These are phyloP conservation scores for Gallirallus australis DNA, from an alignment of 2,797 vertebrate species.

Conservation along the genomic window DNA sequence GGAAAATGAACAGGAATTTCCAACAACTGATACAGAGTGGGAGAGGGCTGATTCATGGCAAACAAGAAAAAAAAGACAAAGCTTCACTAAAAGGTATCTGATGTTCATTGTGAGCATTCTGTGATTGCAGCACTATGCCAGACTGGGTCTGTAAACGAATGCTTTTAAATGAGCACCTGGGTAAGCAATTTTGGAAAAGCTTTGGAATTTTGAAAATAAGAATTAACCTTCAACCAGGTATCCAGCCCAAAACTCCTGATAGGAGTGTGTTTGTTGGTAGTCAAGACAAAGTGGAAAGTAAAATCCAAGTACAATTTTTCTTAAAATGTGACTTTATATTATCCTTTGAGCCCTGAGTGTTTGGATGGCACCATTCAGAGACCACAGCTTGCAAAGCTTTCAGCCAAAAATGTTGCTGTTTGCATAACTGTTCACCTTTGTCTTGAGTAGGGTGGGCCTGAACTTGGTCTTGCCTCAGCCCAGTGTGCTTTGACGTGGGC, in stretches of 20 bases:
- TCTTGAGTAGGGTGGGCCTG: not conserved
- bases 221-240: not conserved
- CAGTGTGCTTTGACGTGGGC: not conserved
- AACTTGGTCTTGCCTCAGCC: not conserved
- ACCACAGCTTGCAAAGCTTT: not conserved
- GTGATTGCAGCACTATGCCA: not conserved
- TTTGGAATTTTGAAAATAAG: not conserved
- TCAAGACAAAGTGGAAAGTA: not conserved
- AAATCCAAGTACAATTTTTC: not conserved
- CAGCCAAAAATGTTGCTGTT: not conserved
- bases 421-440: not conserved
- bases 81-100: slow-evolving; percentile 63
- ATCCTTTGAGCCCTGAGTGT: not conserved
- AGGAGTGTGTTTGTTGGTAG: not conserved
- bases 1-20: not conserved
- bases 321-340: not conserved
- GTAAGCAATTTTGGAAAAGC: not conserved
- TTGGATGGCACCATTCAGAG: not conserved
- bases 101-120: not conserved
- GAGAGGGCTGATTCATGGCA: not conserved
- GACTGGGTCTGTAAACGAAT: not conserved
- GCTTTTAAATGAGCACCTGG: not conserved
- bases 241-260: not conserved
- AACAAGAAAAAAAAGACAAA: not conserved
- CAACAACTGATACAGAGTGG: not conserved